Percentiles rank a stretch among this genome's conserved stretches.
phyloP scores from a whole-genome alignment of 1,140 invertebrate species.

The Lethrus apterus region DNA sequence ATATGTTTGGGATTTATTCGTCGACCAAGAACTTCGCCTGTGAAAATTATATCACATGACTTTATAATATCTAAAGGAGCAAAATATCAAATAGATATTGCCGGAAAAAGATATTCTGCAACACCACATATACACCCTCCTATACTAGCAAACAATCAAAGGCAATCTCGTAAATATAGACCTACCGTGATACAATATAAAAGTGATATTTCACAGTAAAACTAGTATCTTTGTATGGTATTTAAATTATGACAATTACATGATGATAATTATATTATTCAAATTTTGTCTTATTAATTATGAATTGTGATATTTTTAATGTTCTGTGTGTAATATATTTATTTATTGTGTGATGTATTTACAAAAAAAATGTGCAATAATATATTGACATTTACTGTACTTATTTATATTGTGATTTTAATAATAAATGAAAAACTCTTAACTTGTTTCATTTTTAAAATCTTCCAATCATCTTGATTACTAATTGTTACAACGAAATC shows the following conservation, averaged over 20 bases:
- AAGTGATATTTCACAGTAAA: slow-evolving; percentile 19
- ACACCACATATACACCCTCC: slow-evolving; percentile 55
- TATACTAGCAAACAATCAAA: slow-evolving; percentile 31
- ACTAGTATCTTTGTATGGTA: background rate
- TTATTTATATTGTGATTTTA: too few species aligned
- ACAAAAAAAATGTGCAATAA: too few species aligned
- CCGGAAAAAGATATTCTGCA: slow-evolving; percentile 52
- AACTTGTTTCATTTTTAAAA: too few species aligned
- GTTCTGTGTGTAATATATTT: too few species aligned
- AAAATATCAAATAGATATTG: slow-evolving; percentile 61
- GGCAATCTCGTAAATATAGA: slow-evolving; percentile 28
- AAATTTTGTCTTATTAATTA: background rate
- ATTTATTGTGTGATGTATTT: too few species aligned
- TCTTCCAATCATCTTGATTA: too few species aligned
- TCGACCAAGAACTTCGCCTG: slow-evolving; percentile 40
- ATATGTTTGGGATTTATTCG: slow-evolving; percentile 61
- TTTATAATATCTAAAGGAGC: slow-evolving; percentile 55
- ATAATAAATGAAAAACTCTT: too few species aligned
- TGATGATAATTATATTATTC: background rate
- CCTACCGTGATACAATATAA: slow-evolving; percentile 32
- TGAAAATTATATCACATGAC: slow-evolving; percentile 49
- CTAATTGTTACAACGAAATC: too few species aligned
- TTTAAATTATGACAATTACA: background rate
- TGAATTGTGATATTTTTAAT: background rate
- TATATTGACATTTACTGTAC: too few species aligned